These are phyloP conservation scores for Spodoptera litura DNA, from an alignment of 1,140 invertebrate genomes.

Conservation along the genomic window DNA sequence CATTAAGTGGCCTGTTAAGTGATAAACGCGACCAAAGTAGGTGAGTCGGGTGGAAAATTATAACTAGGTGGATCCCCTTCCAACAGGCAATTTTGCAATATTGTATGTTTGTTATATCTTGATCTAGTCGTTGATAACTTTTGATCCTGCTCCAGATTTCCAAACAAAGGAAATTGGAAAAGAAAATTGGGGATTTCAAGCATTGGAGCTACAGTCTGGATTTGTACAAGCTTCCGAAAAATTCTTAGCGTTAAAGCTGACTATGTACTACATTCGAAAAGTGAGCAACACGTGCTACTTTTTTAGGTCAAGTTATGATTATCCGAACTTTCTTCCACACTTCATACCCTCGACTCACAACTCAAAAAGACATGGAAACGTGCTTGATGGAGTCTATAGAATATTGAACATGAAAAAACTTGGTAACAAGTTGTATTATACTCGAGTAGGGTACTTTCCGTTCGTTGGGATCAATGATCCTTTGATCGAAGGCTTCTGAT, in stretches of 20 bases:
- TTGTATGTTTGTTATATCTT: neutral
- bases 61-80: neutral
- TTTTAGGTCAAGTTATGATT: too few relatives aligned
- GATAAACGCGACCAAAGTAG: constrained; percentile 6
- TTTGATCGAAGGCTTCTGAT: constrained; percentile 24
- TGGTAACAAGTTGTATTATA: constrained; percentile 25
- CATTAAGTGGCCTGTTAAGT: constrained; percentile 14
- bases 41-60: constrained; percentile 13
- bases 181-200: too few relatives aligned
- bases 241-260: too few relatives aligned
- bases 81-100: neutral
- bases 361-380: constrained; percentile 5
- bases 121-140: too few relatives aligned
- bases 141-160: too few relatives aligned
- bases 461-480: constrained; percentile 25
- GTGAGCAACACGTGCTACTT: too few relatives aligned
- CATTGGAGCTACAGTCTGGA: too few relatives aligned
- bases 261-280: too few relatives aligned
- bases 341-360: neutral
- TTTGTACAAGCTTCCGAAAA: too few relatives aligned
- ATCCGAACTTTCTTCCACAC: too few relatives aligned
- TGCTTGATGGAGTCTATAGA: neutral
- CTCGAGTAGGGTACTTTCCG: constrained; percentile 23
- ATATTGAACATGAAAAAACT: constrained; percentile 18
- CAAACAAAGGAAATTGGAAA: too few relatives aligned